These are phyloP conservation scores for Digitonthophagus gazella DNA, from an alignment of 2,888 invertebrate species.

Conservation along the genomic window DNA sequence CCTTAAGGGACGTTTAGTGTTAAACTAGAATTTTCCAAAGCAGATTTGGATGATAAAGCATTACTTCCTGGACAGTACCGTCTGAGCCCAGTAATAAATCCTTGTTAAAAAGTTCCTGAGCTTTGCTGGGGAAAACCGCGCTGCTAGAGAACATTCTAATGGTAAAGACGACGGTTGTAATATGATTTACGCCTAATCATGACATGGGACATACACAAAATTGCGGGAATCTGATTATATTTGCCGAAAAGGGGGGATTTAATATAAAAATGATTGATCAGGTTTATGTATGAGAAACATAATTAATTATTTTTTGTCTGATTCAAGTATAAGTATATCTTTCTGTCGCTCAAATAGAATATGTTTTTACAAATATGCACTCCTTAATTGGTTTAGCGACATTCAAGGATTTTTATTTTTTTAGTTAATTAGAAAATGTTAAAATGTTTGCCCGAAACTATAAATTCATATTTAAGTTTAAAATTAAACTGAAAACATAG, in stretches of 20 bases:
- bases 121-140: not conserved
- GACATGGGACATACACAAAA: not conserved
- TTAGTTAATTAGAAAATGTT: no score
- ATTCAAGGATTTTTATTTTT: no score
- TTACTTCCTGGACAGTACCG: not conserved
- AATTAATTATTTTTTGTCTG: not conserved
- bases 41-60: not conserved
- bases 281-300: not conserved
- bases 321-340: not conserved
- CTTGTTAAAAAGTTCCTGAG: not conserved
- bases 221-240: not conserved
- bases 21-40: not conserved
- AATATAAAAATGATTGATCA: not conserved
- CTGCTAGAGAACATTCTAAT: not conserved
- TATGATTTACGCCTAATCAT: not conserved
- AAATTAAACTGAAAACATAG: no score
- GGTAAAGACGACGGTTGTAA: not conserved
- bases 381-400: no score
- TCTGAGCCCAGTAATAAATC: not conserved
- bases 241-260: not conserved
- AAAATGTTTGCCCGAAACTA: no score
- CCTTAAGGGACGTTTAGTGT: not conserved
- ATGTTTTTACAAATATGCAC: no score
- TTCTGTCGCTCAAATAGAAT: no score
- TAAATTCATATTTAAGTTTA: no score